Percentiles rank a stretch among this genome's conserved stretches.
Evolutionary conservation across 2,113 vertebrate genomes (phyloP).

Genomic region (Aphyosemion australe): DNA sequence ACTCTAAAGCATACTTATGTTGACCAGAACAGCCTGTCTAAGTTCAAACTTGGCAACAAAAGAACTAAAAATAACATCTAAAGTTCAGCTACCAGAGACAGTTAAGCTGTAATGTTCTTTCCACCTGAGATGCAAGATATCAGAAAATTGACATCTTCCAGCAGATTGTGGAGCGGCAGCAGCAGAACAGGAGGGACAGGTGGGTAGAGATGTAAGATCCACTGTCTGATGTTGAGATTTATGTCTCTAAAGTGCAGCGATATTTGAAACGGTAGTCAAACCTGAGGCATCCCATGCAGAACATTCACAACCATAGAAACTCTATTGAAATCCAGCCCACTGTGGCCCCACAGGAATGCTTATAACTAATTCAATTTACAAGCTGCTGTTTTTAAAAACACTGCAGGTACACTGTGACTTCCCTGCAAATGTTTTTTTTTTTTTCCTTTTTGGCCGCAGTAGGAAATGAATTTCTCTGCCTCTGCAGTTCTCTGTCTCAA

Average conservation of each 20-base stretch:
- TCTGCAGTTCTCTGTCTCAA: constrained; percentile 66
- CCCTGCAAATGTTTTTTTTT: constrained; percentile 47
- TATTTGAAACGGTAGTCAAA: constrained; percentile 26
- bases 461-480: constrained; percentile 71
- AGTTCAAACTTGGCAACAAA: not conserved
- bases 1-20: too few relatives aligned
- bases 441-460: constrained; percentile 46
- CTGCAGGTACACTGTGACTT: constrained; percentile 72
- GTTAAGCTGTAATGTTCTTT: constrained; percentile 4
- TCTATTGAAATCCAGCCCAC: constrained; percentile 52
- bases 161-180: constrained; percentile 12
- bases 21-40: too few relatives aligned
- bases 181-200: constrained; percentile 18
- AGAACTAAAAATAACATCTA: not conserved
- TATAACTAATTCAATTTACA: constrained; percentile 68
- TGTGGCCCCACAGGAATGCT: constrained; percentile 52
- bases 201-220: constrained; percentile 39
- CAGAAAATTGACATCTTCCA: constrained; percentile 35
- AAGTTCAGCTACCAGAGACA: constrained; percentile 1
- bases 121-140: not conserved
- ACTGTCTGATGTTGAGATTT: constrained; percentile 37
- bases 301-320: constrained; percentile 34
- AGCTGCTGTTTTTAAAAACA: constrained; percentile 68
- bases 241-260: constrained; percentile 24
- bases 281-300: constrained; percentile 9